Evolutionary conservation across 2,113 vertebrate species (phyloP), one percentile per base, ranked within the genome.

Genomic region (Tenrec ecaudatus): DNA sequence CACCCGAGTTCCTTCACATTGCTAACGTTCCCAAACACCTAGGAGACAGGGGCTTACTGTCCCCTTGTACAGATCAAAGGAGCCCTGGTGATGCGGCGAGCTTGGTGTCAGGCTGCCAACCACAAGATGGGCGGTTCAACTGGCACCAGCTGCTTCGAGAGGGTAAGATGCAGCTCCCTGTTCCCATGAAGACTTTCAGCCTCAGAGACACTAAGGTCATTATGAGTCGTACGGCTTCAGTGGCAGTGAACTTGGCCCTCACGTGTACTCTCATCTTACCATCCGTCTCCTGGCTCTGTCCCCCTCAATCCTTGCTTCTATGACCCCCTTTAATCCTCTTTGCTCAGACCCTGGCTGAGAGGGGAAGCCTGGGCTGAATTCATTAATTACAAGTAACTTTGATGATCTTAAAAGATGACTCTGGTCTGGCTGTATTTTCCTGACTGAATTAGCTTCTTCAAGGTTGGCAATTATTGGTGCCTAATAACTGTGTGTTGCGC

Each of bases 401-500:
- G 53, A 77, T 43, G 71, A 77, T 90, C n/a, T 11, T 69, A 80
- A 92, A 83, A 71, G 86, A 90, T 90, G 95, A 82, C 71, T 86
- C 43, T 53, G 29, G 76, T 69, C 83, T 64, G 73, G 76, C 91
- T 86, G 71, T 58, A 82, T 96, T 88, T 90, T 93, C 79, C 75
- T 64, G 20, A 90, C 75, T 82, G 85, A 84, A 93, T 68, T 33
- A 69, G 64, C 91, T 92, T 94, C 58, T 36, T 66, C 3, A 0
- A 80, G 58, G 53, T 66, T 85, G 31, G 86, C 22, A 60, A 7
- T 95, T 86, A 78, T 81, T 79, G 20, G 71, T 94, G 77, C 91
- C 93, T 94, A 86, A 93, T 90, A 94, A 93, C 78, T 90, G 40
- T 82, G 76, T 88, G 86, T 90, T 90, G 86, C 86, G 77, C 92